These are phyloP conservation scores for Oasisia sp. DNA, from an alignment of 2,888 invertebrate species.

Conservation along the genomic window DNA sequence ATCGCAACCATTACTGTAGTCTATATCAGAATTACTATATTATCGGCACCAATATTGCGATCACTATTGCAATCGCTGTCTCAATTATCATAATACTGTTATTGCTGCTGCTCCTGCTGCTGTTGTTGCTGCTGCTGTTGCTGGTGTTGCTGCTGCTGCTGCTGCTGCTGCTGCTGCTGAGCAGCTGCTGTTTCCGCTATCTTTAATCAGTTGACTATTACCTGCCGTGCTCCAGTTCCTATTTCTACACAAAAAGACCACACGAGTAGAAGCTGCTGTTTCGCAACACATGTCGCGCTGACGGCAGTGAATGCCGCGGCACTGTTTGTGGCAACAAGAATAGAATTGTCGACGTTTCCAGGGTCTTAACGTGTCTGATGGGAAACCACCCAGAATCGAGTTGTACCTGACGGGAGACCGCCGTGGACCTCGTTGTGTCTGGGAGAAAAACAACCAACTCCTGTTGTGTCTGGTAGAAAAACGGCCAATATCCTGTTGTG, in stretches of 20 bases:
- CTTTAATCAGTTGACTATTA: neutral
- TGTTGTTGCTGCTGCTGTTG: neutral
- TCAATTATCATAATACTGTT: neutral
- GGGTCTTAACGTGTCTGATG: neutral
- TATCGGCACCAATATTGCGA: neutral
- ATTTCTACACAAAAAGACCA: neutral
- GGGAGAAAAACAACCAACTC: neutral
- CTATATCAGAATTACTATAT: no score
- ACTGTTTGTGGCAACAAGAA: slow-evolving; percentile 9
- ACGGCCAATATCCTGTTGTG: neutral
- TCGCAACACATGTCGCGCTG: neutral
- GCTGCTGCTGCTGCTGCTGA: neutral
- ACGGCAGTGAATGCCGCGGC: neutral
- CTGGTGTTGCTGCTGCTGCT: neutral
- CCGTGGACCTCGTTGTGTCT: neutral
- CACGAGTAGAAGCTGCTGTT: neutral
- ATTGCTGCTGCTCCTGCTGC: neutral
- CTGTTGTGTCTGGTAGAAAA: neutral
- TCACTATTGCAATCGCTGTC: neutral
- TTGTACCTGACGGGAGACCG: neutral
- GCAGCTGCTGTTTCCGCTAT: neutral
- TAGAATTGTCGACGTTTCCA: neutral
- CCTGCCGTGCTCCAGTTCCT: no score
- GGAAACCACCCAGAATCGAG: neutral
- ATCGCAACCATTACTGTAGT: neutral